Evolutionary conservation across 2,797 vertebrate species (phyloP).

Genomic region (Chloroceryle inda): DNA sequence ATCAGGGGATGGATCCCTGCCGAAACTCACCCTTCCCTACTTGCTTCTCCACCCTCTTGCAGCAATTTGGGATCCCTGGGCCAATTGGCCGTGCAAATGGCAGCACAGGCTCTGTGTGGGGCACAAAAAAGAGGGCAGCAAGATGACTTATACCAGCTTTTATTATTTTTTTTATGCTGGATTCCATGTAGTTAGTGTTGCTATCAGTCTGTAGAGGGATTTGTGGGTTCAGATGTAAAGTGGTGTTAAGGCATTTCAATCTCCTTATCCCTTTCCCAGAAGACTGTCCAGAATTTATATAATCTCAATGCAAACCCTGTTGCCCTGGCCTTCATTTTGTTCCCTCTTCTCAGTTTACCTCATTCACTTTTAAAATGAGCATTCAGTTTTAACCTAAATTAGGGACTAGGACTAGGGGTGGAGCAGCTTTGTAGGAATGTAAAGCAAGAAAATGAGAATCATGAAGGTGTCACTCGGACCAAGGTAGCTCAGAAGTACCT

Average conservation of each 20-base stretch:
- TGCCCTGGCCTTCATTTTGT: not conserved
- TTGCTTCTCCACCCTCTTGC: not conserved
- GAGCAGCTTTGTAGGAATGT: not conserved
- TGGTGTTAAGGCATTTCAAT: not conserved
- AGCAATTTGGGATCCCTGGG: fast-evolving
- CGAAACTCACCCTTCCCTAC: not conserved
- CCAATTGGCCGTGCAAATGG: fast-evolving
- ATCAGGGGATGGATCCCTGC: not conserved
- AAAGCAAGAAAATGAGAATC: fast-evolving
- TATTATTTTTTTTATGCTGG: not conserved
- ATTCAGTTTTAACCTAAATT: not conserved
- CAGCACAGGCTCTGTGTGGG: fast-evolving
- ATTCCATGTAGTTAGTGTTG: not conserved
- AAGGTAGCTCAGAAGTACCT: not conserved
- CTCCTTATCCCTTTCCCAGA: not conserved
- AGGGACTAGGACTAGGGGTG: not conserved
- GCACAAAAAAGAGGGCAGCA: not conserved
- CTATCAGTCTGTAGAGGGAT: not conserved
- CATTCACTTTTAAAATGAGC: not conserved
- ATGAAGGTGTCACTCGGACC: not conserved
- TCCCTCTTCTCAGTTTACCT: not conserved
- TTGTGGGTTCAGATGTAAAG: not conserved
- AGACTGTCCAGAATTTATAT: not conserved
- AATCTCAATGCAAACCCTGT: not conserved
- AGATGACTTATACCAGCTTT: not conserved